phyloP scores from a whole-genome alignment of 2,113 vertebrate species.

The Eupsittula cactorum region DNA sequence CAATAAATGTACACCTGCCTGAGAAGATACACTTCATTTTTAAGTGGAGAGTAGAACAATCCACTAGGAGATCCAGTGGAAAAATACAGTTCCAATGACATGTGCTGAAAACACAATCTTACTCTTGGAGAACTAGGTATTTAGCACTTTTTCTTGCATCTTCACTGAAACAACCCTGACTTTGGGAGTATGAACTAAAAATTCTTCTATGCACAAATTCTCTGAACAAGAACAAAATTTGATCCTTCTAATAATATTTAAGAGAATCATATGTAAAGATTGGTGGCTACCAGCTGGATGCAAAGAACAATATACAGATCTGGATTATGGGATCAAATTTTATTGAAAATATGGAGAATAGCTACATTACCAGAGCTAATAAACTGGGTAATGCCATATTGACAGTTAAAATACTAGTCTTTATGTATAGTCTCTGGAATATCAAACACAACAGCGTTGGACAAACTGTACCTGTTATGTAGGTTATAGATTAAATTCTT shows the following conservation, averaged over 20 bases:
- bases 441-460: neutral
- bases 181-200: neutral
- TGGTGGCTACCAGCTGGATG: neutral
- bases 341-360: neutral
- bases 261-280: neutral
- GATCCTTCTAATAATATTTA: neutral
- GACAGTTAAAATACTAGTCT: neutral
- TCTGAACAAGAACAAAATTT: neutral
- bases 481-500: neutral
- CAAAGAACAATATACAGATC: neutral
- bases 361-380: neutral
- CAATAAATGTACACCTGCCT: neutral
- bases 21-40: neutral
- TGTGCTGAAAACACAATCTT: neutral
- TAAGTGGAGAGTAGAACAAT: neutral
- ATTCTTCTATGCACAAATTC: neutral
- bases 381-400: neutral
- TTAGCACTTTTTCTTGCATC: neutral
- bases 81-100: neutral
- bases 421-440: neutral
- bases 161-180: neutral
- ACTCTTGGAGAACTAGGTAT: neutral
- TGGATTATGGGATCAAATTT: neutral
- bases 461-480: neutral
- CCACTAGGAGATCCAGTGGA: neutral